Base-by-base conservation (phyloP, 37 sponge, comb jelly and placozoan species). In the Aplysina aerophoba region DNA sequence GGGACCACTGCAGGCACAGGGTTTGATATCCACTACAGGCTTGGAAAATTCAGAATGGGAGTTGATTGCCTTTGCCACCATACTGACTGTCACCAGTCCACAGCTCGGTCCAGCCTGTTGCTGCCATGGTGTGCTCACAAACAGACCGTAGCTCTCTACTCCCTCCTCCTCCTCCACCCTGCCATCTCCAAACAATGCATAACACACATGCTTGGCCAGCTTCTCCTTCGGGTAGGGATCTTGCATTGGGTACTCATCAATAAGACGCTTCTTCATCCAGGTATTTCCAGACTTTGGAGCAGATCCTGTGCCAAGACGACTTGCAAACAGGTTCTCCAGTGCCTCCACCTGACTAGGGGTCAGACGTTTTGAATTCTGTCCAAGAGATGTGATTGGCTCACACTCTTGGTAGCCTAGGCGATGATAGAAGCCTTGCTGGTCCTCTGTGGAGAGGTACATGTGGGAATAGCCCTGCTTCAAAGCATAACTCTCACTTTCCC, bases 201-300 rank as follows among this genome's bases (percentile, higher is more conserved):
- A 19, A 14, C 37, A 41, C 33, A 75, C 37, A 24, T 40, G 25
- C 44, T 75, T 75, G 8, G 78, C 44, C 50, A 75, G 44, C 50
- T 36, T 14, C n/a, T 31, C 21, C 25, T 24, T 13, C 20, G 78
- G 78, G 37, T 75, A 75, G 22, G 78, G 78, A 13, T 17, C 44
- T 44, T 75, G 38, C 40, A 75, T 75, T 20, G 78, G 78, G 25
- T 75, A 41, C 50, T 75, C 78, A 21, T 75, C 78, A 41, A 75
- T 75, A 3, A 75, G 78, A 4, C 78, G 44, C 78, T 75, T 75
- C 78, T 75, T 75, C 78, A 75, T 21, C 78, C 78, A 75, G 4
- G 78, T 75, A 24, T 75, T 39, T 39, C n/a, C 24, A 40, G 78
- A 75, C 38, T 40, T 36, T 31, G 16, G 37, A 39, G n/a, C 54